phyloP scores from a whole-genome alignment of 2,797 vertebrate species.

The Manis javanica region DNA sequence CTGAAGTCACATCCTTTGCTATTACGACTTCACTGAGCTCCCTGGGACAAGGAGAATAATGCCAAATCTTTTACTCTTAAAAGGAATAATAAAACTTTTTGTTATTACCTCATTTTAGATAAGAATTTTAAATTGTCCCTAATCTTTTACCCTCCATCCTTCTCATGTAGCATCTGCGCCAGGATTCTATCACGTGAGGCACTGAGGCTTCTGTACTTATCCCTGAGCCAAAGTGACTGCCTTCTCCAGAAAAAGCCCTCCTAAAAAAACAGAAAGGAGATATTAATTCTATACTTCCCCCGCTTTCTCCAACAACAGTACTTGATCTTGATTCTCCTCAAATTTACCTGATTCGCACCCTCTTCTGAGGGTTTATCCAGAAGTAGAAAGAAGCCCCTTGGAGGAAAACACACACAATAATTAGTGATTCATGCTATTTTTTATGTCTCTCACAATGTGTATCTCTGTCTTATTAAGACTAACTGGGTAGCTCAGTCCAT shows the following conservation, averaged over 20 bases:
- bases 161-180: neutral
- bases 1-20: too few relatives aligned
- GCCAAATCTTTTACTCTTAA: neutral
- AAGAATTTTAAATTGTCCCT: too few relatives aligned
- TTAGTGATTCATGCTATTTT: neutral
- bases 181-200: neutral
- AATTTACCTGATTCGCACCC: neutral
- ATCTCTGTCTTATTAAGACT: neutral
- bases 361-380: neutral
- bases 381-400: neutral
- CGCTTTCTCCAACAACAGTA: neutral
- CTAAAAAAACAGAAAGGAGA: neutral
- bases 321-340: neutral
- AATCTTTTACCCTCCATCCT: too few relatives aligned
- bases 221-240: slow-evolving; percentile 74
- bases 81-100: neutral
- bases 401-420: neutral
- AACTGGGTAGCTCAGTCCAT: neutral
- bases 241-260: neutral
- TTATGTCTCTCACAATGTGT: neutral
- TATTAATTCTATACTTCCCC: neutral
- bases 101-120: too few relatives aligned
- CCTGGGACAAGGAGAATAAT: slow-evolving; percentile 20
- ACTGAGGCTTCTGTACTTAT: slow-evolving; percentile 4
- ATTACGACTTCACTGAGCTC: accelerated